These are phyloP conservation scores for Ephydatia muelleri DNA, from an alignment of 37 sponge, comb jelly and placozoan genomes.

Conservation along the genomic window DNA sequence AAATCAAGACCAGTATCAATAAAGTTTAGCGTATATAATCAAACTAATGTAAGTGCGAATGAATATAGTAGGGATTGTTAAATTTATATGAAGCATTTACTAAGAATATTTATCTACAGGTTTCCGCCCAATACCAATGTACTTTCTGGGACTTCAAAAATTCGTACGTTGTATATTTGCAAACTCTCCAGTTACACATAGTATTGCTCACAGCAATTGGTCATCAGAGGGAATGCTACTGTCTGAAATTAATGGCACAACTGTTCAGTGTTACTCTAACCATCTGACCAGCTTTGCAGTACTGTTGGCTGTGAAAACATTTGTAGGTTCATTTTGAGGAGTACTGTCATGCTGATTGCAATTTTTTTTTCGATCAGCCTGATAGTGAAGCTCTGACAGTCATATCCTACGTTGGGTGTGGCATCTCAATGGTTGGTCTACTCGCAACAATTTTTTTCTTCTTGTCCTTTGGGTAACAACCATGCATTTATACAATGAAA, in stretches of 20 bases:
- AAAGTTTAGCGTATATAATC: not conserved
- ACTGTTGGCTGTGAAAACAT: constrained; percentile 44
- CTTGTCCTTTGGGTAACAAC: constrained; percentile 34
- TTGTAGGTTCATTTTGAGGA: not conserved
- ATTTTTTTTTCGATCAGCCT: not conserved
- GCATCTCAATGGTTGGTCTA: constrained; percentile 53
- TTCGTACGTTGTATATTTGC: not conserved
- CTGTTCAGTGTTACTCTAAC: constrained; percentile 33
- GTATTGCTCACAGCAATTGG: not conserved
- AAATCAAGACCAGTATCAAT: constrained; percentile 4
- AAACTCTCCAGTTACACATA: not conserved
- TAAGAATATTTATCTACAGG: too few species aligned
- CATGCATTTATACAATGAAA: not conserved
- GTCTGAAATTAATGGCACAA: not conserved
- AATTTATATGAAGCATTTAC: not conserved
- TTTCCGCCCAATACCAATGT: not conserved
- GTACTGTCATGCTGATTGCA: not conserved
- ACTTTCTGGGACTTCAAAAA: constrained; percentile 25
- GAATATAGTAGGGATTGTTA: not conserved
- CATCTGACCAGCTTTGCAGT: constrained; percentile 78
- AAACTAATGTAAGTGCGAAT: not conserved
- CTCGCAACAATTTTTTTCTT: constrained; percentile 55
- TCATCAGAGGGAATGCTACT: not conserved
- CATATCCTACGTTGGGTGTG: constrained; percentile 58
- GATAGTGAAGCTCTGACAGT: constrained; percentile 19